A percentile compares a stretch with the other conserved stretches of the same genome.
Conservation (phyloP, 1,140 invertebrate species). For the Caenorhabditis brenneri region DNA sequence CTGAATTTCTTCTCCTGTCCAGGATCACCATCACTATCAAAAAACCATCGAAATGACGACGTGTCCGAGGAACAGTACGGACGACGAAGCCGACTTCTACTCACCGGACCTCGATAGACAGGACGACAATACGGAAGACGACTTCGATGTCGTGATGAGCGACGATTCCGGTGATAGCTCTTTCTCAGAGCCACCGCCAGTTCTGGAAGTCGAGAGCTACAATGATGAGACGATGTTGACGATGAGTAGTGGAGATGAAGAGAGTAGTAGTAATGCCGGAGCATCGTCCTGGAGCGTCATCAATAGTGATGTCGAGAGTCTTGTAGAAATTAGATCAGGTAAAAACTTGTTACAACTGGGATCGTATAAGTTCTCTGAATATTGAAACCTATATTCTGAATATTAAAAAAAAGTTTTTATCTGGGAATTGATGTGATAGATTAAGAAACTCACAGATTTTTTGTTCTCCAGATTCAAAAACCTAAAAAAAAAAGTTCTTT, state of each 20-base stretch:
- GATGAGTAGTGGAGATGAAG: not conserved
- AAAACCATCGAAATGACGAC: too few relatives aligned
- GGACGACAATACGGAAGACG: not conserved
- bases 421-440: too few relatives aligned
- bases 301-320: not conserved
- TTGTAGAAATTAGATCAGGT: slow-evolving; percentile 12
- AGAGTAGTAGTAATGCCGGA: too few relatives aligned
- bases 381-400: too few relatives aligned
- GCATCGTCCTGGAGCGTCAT: not conserved
- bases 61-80: too few relatives aligned
- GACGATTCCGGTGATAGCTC: not conserved
- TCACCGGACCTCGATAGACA: not conserved
- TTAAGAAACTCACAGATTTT: too few relatives aligned
- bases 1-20: too few relatives aligned
- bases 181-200: not conserved
- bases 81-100: not conserved
- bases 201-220: not conserved
- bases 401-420: too few relatives aligned
- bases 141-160: not conserved
- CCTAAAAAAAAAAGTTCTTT: too few relatives aligned
- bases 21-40: not conserved
- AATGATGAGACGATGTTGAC: not conserved
- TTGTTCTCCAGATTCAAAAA: too few relatives aligned
- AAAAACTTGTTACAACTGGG: too few relatives aligned
- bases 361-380: too few relatives aligned